Base-by-base conservation (phyloP, 1,140 invertebrate genomes). In the Dinoponera quadriceps region DNA sequence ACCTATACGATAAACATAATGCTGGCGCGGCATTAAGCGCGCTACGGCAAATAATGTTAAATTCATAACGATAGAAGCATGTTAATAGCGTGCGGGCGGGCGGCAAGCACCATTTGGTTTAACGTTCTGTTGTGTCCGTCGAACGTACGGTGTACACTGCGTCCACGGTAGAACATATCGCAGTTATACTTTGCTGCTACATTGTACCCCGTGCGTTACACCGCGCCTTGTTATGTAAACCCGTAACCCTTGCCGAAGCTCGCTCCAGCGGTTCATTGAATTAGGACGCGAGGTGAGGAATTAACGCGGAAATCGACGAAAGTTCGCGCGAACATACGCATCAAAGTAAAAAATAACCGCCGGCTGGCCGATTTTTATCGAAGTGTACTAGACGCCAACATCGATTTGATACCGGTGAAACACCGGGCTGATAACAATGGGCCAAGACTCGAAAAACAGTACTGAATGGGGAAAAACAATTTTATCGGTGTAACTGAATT, bases 11-110 rank as follows among this genome's bases (percentile, higher is more conserved):
- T 81, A 72, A 82, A 62, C 69, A 82, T 82, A 73, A 82, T 49
- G 18, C 27, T 25, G 69, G 20, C 44, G 20, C 33, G 16, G 62
- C 20, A 59, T 69, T 80, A 80, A 68, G 54, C 65, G 49, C 54
- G 33, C 65, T 29, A 65, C 49, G 63, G 69, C 44, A 63, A 82
- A 82, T 74, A 82, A 82, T 74, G 59, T 82, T 82, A 82, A 82
- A 82, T 82, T 74, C 57, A 54, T 74, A 82, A 82, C 57, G 69
- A 82, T 82, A 62, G 44, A 72, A 57, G 69, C 78, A 62, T 62
- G 78, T 74, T 82, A 82, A 82, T 82, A 62, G 69, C 68, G 14
- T 54, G 71, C 14, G 44, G 44, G 55, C 16, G 16, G 4, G 25
- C 3, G 55, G 55, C 59, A 57, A 33, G 49, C 44, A 16, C 57